Evolutionary conservation across 2,113 vertebrate genomes (phyloP).

Genomic region (Cyprichromis sp.): DNA sequence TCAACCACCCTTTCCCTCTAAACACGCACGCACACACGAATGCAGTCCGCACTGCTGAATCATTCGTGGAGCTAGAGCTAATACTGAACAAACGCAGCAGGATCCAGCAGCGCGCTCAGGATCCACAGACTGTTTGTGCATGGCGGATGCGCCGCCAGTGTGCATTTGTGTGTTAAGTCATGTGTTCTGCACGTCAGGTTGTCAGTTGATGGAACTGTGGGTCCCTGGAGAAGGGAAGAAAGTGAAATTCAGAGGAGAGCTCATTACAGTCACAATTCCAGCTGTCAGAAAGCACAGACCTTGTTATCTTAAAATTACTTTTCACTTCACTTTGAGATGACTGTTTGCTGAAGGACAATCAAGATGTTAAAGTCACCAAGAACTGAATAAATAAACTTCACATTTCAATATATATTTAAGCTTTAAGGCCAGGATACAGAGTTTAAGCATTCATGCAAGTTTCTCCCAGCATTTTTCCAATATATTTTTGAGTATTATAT

Average conservation of each 20-base stretch:
- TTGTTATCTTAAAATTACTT: constrained; percentile 26
- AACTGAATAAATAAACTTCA: not conserved
- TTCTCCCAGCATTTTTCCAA: not conserved
- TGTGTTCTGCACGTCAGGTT: not conserved
- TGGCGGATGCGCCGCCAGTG: not conserved
- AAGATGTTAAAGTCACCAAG: not conserved
- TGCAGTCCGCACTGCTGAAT: constrained; percentile 16
- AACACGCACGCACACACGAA: not conserved
- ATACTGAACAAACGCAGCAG: constrained; percentile 22
- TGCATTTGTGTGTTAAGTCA: not conserved
- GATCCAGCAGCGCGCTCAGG: not conserved
- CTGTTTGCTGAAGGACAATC: not conserved
- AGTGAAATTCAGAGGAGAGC: constrained; percentile 1
- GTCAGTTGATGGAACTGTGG: not conserved
- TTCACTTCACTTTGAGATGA: constrained; percentile 6
- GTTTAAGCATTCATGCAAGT: not conserved
- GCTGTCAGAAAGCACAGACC: constrained; percentile 13
- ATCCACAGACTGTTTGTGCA: not conserved
- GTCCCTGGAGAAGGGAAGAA: not conserved
- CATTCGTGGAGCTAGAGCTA: constrained; percentile 16
- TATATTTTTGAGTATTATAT: not conserved
- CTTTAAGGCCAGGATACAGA: not conserved
- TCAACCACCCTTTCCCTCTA: not conserved
- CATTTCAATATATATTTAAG: not conserved
- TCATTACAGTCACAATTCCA: constrained; percentile 34